A percentile compares a stretch with the other conserved stretches of the same genome.
phyloP scores from a whole-genome alignment of 2,888 invertebrate genomes.

The Junonia oenone region DNA sequence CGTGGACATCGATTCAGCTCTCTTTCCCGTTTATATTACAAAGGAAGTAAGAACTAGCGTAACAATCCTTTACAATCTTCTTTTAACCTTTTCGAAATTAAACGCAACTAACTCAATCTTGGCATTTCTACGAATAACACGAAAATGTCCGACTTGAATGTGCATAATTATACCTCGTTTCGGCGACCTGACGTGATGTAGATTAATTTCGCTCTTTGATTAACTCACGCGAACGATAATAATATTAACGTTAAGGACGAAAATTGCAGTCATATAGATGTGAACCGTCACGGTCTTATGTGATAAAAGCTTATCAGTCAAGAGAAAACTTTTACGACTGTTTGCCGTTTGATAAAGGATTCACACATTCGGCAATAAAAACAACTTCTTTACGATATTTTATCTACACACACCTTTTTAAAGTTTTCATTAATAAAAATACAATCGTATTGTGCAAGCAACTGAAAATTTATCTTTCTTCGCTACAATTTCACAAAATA shows the following conservation, averaged over 20 bases:
- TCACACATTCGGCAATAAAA: neutral
- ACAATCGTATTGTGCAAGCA: too few species aligned
- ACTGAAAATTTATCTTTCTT: too few species aligned
- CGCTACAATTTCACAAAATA: too few species aligned
- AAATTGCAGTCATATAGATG: neutral
- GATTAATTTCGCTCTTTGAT: conserved; percentile 22
- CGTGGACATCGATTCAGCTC: too few species aligned
- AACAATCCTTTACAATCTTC: too few species aligned
- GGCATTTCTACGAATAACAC: neutral
- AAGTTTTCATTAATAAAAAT: too few species aligned
- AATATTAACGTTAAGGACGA: conserved; percentile 4
- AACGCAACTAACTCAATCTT: neutral
- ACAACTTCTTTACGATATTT: neutral
- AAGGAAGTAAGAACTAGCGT: too few species aligned
- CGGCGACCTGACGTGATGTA: conserved; percentile 15
- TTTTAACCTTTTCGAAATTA: too few species aligned
- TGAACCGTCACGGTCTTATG: neutral
- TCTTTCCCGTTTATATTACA: too few species aligned
- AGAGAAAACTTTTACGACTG: conserved; percentile 6
- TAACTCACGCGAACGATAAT: conserved; percentile 7
- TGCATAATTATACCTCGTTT: conserved; percentile 13
- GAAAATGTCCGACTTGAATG: neutral
- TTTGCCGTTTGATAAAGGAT: conserved; percentile 1
- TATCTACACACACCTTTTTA: neutral
- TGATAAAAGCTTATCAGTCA: conserved; percentile 9